Evolutionary conservation across 2,888 invertebrate species (phyloP).

Genomic region (Laothoe populi): DNA sequence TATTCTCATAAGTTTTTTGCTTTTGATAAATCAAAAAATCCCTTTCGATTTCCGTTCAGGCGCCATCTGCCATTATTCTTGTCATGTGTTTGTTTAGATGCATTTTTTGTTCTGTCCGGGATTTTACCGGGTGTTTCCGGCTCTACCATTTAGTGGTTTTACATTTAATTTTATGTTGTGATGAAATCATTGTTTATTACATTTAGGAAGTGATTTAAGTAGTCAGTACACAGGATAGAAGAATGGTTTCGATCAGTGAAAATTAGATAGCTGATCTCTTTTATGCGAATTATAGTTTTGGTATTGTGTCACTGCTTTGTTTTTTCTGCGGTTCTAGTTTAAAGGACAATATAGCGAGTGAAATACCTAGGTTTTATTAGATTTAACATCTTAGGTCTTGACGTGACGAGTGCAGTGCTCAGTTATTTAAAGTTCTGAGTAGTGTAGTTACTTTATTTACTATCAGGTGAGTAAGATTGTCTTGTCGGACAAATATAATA

Average conservation of each 20-base stretch:
- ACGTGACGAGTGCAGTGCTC: too few species aligned
- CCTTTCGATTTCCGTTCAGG: constrained; percentile 83
- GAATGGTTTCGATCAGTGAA: neutral
- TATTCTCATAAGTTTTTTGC: constrained; percentile 68
- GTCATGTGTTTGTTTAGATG: constrained; percentile 76
- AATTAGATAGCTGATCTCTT: too few species aligned
- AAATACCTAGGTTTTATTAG: too few species aligned
- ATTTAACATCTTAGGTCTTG: too few species aligned
- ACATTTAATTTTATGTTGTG: constrained; percentile 60
- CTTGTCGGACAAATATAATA: too few species aligned
- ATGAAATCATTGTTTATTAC: neutral
- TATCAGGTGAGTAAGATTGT: too few species aligned
- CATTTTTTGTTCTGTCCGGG: constrained; percentile 62
- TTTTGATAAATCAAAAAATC: constrained; percentile 61
- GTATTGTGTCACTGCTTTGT: too few species aligned
- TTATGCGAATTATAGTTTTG: too few species aligned
- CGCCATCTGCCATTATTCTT: constrained; percentile 80
- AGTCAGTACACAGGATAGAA: neutral
- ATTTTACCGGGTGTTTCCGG: constrained; percentile 74
- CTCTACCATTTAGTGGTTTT: constrained; percentile 58
- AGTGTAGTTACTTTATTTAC: too few species aligned
- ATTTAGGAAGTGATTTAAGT: constrained; percentile 6
- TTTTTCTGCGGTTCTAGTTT: too few species aligned
- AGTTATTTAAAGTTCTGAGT: too few species aligned
- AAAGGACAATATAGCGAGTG: too few species aligned